Evolutionary conservation across 1,140 invertebrate genomes (phyloP), one percentile per base, ranked within the genome.

Genomic region (Drosophila seguyi): DNA sequence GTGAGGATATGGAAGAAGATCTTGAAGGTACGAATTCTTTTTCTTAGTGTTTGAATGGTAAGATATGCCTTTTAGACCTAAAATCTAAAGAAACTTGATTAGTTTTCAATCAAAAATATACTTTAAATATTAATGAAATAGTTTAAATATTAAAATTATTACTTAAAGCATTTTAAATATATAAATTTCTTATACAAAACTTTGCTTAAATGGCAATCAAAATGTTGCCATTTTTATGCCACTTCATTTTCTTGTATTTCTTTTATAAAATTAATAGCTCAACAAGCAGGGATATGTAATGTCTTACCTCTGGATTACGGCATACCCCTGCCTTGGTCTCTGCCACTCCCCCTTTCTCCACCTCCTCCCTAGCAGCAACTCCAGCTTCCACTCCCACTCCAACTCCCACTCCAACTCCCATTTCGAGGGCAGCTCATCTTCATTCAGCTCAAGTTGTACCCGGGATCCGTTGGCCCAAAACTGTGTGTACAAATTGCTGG

Each of bases 401-500:
- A 1, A 13, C 16, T 22, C 34, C 13, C 8, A 3, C 7, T 41
- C 13, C 34, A 13, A 38, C 29, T 27, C 1, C 48, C 48, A 34
- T 36, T 53, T n/a, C 57, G 38, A n/a, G 14, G 38, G 48, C 31
- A 10, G 18, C 67, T 69, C 63, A 57, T 75, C 69, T 55, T 75
- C 58, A 74, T 75, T 63, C 71, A 56, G 36, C 71, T 48, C 36
- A 48, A 74, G 67, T 56, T 56, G 67, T 68, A 29, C 39, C 52
- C 16, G 18, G 34, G 7, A n/a, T 29, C 36, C 65, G 4, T 38
- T 57, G 42, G 36, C 27, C 22, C 18, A 56, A 68, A 68, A 60
- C 38, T 52, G 22, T 29, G 50, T 63, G 52, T 63, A 75, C 72
- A 75, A 75, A 75, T 75, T 75, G 72, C 50, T 22, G 50, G 71